phyloP scores from a whole-genome alignment of 2,888 invertebrate species.

The Diadegma fenestrale region DNA sequence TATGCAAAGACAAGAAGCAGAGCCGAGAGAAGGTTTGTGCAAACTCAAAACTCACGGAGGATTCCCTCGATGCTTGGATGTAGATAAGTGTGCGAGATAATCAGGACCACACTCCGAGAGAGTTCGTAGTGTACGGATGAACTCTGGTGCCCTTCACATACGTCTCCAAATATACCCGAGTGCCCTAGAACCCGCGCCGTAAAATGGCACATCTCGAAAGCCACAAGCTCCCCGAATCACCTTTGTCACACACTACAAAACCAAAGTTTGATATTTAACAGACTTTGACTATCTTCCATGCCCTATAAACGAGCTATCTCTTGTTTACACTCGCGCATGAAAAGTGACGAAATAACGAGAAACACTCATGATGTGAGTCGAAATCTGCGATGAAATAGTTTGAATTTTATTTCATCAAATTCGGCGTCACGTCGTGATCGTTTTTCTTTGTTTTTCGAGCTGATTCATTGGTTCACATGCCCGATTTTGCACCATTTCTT shows the following conservation, averaged over 20 bases:
- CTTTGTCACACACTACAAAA: not conserved
- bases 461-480: not conserved
- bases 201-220: not conserved
- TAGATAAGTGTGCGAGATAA: slow-evolving; percentile 56
- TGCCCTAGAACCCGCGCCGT: not conserved
- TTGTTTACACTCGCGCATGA: no score
- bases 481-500: not conserved
- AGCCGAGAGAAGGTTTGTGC: slow-evolving; percentile 3
- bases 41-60: slow-evolving; percentile 17
- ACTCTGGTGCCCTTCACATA: slow-evolving; percentile 34
- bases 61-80: slow-evolving; percentile 39
- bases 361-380: no score
- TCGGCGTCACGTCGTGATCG: not conserved
- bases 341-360: no score
- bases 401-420: not conserved
- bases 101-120: slow-evolving; percentile 35
- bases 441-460: not conserved
- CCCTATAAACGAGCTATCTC: no score
- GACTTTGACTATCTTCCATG: no score
- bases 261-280: not conserved
- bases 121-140: slow-evolving; percentile 42
- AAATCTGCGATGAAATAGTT: no score
- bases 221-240: not conserved
- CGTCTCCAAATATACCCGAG: not conserved
- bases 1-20: slow-evolving; percentile 44